Percentiles rank a stretch among this genome's conserved stretches.
Conservation (phyloP, 2,113 vertebrate genomes). For the Chaenogobius annularis region DNA sequence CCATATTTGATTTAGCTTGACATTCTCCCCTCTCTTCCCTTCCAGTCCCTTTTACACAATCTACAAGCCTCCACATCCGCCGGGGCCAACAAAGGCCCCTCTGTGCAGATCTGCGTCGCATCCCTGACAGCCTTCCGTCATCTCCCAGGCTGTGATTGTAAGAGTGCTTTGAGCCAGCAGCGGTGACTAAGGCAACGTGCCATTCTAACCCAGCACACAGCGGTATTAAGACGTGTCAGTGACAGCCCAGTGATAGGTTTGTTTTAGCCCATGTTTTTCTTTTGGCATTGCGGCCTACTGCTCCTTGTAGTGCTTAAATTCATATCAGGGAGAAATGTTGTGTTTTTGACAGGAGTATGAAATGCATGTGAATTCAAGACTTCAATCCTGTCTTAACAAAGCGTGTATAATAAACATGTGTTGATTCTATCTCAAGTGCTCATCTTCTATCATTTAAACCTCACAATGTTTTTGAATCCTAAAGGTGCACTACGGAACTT, state of each 20-base stretch:
- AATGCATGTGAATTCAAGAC: background rate
- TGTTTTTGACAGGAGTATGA: background rate
- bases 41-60: constrained; percentile 5
- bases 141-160: constrained; percentile 48
- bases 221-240: constrained; percentile 58
- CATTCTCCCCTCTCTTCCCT: background rate
- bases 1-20: background rate
- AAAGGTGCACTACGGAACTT: no score
- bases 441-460: background rate
- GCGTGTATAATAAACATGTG: background rate
- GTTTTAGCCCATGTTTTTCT: constrained; percentile 48
- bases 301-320: background rate
- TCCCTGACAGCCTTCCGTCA: constrained; percentile 60
- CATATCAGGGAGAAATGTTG: background rate
- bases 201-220: constrained; percentile 53
- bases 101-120: constrained; percentile 37
- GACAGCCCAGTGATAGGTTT: constrained; percentile 65
- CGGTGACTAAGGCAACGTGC: constrained; percentile 53
- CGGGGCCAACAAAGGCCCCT: constrained; percentile 27
- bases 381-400: background rate
- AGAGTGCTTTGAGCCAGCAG: constrained; percentile 42
- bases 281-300: constrained; percentile 8
- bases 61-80: constrained; percentile 12
- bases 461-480: no score
- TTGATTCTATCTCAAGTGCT: background rate